Base-by-base conservation (phyloP, 92 coral and sea anemone species). In the Virgularia gustaviana region DNA sequence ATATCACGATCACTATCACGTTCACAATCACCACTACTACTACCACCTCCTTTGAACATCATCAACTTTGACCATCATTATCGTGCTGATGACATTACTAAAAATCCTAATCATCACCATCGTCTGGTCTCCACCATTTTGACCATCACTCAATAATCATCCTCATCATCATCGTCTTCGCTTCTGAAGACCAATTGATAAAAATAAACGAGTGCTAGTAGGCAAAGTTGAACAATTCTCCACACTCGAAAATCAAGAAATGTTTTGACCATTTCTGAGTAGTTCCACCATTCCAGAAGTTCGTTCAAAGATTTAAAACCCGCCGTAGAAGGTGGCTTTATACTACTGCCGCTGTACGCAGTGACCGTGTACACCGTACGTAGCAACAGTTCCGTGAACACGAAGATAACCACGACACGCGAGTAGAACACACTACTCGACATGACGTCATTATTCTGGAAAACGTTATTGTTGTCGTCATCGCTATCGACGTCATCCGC, bases 361-460 rank as follows among this genome's bases (percentile, higher is more conserved):
- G 88, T 82, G 27, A 86, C 74, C 16, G 88, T 76, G 23, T 38
- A 63, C 73, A 88, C 83, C 16, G 85, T 71, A 29, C 95, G 95
- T 19, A 88, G 62, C 24, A 88, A 73, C 31, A 88, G 80, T 80
- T 88, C 90, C 9, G 95, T 88, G 72, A 79, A 82, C 37, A 88
- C 95, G 51, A 88, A 88, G 39, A 88, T 85, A 22, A 86, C 80
- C 9, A 79, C 73, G 36, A 88, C 70, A 41, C 90, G 88, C n/a
- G 87, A 55, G n/a, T 31, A 66, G 13, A 88, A 87, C 45, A 67
- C 59, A 39, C 9, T 39, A 8, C 15, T 39, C 45, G 45, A 15
- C 42, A 31, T 47, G 59, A 43, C 19, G 44, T 67, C 74, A 67
- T 12, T 12, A 19, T 16, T 38, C 16, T 63, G 44, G 60, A 43